phyloP scores from a whole-genome alignment of 2,888 invertebrate species.

The Leptinotarsa tumamoca region DNA sequence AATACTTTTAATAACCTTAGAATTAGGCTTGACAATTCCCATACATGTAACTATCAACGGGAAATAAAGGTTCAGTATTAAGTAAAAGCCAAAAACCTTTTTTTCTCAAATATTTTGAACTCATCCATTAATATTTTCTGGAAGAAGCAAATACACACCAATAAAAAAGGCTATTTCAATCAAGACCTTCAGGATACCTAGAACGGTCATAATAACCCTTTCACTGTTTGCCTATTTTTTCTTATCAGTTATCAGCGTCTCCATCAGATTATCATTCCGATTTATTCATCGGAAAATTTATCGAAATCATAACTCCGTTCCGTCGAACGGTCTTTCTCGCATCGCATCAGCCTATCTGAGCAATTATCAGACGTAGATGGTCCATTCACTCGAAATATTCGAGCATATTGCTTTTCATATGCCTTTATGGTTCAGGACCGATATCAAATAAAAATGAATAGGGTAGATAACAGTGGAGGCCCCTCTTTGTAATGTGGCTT shows the following conservation, averaged over 20 bases:
- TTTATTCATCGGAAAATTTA: slow-evolving; percentile 14
- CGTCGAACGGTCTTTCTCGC: slow-evolving; percentile 1
- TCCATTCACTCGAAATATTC: slow-evolving; percentile 32
- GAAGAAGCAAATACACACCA: too few species aligned
- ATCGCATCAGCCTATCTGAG: slow-evolving; percentile 32
- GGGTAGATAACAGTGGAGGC: slow-evolving; percentile 28
- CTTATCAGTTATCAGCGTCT: background rate
- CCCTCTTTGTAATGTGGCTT: slow-evolving; percentile 36
- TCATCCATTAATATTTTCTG: too few species aligned
- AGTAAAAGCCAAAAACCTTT: too few species aligned
- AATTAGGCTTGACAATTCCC: too few species aligned
- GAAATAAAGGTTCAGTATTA: too few species aligned
- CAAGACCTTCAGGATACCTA: too few species aligned
- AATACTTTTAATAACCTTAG: too few species aligned
- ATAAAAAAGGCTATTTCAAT: too few species aligned
- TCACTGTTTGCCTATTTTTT: background rate
- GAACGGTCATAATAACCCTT: too few species aligned
- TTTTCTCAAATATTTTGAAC: too few species aligned
- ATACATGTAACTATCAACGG: too few species aligned
- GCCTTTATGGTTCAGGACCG: slow-evolving; percentile 22
- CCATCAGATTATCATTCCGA: slow-evolving; percentile 1
- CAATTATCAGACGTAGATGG: slow-evolving; percentile 35
- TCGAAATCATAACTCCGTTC: slow-evolving; percentile 1
- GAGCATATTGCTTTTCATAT: slow-evolving; percentile 37
- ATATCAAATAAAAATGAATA: slow-evolving; percentile 33